These are phyloP conservation scores for Castor canadensis DNA, from an alignment of 2,113 vertebrate genomes.

Conservation along the genomic window DNA sequence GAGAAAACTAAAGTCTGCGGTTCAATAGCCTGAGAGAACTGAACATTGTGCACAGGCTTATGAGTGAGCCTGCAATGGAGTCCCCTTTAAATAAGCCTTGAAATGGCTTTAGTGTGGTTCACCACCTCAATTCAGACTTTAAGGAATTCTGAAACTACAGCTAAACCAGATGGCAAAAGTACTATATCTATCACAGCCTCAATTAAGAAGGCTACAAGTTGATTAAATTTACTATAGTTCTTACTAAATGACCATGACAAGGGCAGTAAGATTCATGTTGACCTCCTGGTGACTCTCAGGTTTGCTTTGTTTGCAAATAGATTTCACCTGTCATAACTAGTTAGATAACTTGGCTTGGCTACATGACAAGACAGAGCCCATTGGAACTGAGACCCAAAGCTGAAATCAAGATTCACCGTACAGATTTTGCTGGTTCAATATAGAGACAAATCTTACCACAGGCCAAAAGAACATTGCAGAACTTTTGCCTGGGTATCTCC, in stretches of 20 bases:
- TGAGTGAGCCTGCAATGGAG: neutral
- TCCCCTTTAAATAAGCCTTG: neutral
- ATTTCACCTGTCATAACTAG: neutral
- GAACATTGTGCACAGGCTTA: neutral
- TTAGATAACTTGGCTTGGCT: neutral
- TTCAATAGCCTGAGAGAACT: neutral
- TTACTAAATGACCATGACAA: neutral
- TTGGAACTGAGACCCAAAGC: neutral
- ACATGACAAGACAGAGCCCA: no score
- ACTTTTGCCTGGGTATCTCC: neutral
- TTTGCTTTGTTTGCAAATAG: neutral
- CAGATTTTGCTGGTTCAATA: neutral
- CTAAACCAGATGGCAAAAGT: neutral
- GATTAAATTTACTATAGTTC: neutral
- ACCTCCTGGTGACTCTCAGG: neutral
- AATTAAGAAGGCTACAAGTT: neutral
- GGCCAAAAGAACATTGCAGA: neutral
- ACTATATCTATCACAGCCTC: neutral
- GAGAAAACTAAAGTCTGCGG: neutral
- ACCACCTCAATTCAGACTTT: neutral
- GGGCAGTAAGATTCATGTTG: neutral
- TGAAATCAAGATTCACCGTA: neutral
- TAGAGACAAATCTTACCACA: neutral
- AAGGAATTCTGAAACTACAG: neutral
- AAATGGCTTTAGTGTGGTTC: neutral